phyloP scores from a whole-genome alignment of 2,113 vertebrate species.

The Oxyura jamaicensis region DNA sequence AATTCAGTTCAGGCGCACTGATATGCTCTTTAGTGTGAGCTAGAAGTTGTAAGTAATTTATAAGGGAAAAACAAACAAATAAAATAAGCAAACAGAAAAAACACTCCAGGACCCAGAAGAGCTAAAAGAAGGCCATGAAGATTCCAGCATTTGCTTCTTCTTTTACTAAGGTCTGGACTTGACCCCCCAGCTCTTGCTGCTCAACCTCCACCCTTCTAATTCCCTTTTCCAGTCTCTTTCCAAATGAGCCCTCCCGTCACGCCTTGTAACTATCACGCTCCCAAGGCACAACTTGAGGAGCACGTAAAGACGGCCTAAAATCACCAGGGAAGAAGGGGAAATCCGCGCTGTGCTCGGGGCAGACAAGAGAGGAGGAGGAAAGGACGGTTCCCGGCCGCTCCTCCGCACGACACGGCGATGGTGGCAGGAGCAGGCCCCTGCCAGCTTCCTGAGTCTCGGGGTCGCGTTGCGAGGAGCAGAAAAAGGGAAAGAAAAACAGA shows the following conservation, averaged over 20 bases:
- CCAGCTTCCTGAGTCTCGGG: too few species aligned
- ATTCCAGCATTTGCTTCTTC: neutral
- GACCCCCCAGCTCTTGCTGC: neutral
- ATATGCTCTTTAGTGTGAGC: neutral
- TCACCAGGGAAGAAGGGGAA: neutral
- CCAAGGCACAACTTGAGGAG: neutral
- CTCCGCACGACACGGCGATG: too few species aligned
- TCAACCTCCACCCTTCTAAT: neutral
- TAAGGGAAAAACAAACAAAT: neutral
- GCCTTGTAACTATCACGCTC: neutral
- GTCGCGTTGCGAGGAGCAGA: too few species aligned
- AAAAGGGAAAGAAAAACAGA: too few species aligned
- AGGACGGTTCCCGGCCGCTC: neutral
- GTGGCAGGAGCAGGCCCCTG: too few species aligned
- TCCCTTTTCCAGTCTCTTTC: neutral
- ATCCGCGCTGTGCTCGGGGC: neutral
- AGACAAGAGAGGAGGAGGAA: neutral
- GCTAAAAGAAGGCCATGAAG: neutral
- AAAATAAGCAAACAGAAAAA: neutral
- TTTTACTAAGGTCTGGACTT: neutral
- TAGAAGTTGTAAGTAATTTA: neutral
- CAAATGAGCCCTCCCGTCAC: neutral
- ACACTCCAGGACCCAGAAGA: neutral
- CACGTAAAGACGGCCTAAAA: neutral
- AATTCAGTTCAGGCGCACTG: neutral